phyloP scores from a whole-genome alignment of 1,140 invertebrate species.

The Metopolophium dirhodum region DNA sequence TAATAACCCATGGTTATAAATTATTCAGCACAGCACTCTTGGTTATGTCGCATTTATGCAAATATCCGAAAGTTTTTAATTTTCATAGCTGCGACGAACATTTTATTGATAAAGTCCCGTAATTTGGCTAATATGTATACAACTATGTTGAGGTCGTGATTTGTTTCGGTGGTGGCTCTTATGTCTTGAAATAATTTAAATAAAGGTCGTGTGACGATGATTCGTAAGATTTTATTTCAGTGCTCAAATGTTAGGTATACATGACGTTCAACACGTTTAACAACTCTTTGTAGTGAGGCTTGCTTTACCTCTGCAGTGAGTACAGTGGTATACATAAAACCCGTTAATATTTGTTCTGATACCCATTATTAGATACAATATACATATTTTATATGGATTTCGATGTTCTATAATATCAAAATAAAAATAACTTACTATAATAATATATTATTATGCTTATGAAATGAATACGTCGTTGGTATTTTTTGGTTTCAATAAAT shows the following conservation, averaged over 20 bases:
- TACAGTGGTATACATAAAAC: not conserved
- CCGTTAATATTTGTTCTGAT: not conserved
- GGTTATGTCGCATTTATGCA: conserved; percentile 42
- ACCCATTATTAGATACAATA: not conserved
- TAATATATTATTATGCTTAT: not conserved
- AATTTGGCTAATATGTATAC: not conserved
- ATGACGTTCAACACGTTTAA: not conserved
- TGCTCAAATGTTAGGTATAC: not conserved
- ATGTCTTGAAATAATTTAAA: not conserved
- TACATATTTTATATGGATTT: too few relatives aligned
- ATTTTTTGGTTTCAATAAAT: not conserved
- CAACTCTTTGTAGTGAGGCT: not conserved
- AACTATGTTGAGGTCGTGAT: not conserved
- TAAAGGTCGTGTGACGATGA: not conserved
- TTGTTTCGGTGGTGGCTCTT: not conserved
- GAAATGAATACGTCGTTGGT: not conserved
- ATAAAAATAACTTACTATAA: not conserved
- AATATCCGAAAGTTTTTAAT: conserved; percentile 48
- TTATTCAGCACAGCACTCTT: conserved; percentile 34
- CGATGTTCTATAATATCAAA: not conserved
- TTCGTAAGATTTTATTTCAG: not conserved
- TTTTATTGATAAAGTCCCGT: conserved; percentile 36
- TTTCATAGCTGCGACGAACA: conserved; percentile 22
- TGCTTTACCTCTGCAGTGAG: too few relatives aligned
- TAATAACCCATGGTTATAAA: conserved; percentile 33